phyloP scores from a whole-genome alignment of 2,797 vertebrate genomes.

The Lagodon rhomboides region DNA sequence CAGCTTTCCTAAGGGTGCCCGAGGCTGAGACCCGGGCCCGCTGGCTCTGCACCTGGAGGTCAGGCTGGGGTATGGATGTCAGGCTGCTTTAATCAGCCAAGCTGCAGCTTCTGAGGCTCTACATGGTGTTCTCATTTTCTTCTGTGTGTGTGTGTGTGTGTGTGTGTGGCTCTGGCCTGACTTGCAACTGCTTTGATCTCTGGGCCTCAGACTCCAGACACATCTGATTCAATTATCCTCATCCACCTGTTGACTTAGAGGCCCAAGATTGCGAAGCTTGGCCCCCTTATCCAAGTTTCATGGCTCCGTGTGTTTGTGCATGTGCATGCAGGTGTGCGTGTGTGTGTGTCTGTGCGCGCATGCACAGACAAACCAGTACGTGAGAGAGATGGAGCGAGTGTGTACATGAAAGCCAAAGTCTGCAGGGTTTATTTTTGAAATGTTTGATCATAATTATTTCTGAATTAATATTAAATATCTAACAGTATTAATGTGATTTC shows the following conservation, averaged over 20 bases:
- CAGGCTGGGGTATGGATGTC: conserved; percentile 78
- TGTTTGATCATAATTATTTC: conserved; percentile 10
- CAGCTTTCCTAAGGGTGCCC: conserved; percentile 68
- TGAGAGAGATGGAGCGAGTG: neutral
- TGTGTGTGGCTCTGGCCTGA: conserved; percentile 71
- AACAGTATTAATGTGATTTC: neutral
- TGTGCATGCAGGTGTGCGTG: neutral
- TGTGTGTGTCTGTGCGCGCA: neutral
- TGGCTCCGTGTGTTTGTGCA: conserved; percentile 43
- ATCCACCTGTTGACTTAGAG: conserved; percentile 89
- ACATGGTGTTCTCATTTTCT: conserved; percentile 74
- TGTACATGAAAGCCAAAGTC: conserved; percentile 7
- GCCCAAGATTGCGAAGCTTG: conserved; percentile 81
- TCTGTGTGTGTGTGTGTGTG: conserved; percentile 31
- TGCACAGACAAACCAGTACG: conserved; percentile 3
- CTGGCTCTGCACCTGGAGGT: conserved; percentile 84
- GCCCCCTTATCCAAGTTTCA: conserved; percentile 75
- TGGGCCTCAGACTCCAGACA: conserved; percentile 83
- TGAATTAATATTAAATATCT: neutral
- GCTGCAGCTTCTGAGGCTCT: conserved; percentile 76
- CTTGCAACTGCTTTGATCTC: conserved; percentile 85
- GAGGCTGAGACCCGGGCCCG: conserved; percentile 67
- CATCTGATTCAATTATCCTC: conserved; percentile 89
- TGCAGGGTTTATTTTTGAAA: conserved; percentile 17
- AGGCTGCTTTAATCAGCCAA: conserved; percentile 83